Conservation (phyloP, 2,113 vertebrate genomes). For the Lophius piscatorius region DNA sequence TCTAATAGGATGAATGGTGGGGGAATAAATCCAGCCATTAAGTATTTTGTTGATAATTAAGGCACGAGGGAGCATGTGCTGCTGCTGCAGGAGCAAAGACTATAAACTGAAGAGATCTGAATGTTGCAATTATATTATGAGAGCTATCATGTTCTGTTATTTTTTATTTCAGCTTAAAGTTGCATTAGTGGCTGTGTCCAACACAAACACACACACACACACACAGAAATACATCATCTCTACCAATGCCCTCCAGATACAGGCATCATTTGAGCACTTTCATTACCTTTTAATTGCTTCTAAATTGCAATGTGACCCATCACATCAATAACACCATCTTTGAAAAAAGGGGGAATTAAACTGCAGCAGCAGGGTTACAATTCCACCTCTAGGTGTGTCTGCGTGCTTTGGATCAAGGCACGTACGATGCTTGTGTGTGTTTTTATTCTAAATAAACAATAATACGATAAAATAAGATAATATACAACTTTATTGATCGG, state of each 20-base stretch:
- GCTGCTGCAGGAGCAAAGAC: background rate
- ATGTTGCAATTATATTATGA: constrained; percentile 17
- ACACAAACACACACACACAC: constrained; percentile 53
- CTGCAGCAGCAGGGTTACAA: constrained; percentile 32
- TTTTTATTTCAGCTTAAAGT: constrained; percentile 17
- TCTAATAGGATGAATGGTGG: constrained; percentile 31
- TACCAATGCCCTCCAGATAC: constrained; percentile 82
- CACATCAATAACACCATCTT: constrained; percentile 83
- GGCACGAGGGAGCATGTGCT: background rate
- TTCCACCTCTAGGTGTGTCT: background rate
- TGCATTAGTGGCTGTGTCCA: too few relatives aligned
- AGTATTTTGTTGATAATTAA: constrained; percentile 29
- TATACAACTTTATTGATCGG: too few relatives aligned
- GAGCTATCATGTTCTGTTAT: constrained; percentile 25
- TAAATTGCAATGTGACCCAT: constrained; percentile 90
- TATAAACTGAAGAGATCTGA: constrained; percentile 14
- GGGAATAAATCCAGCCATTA: constrained; percentile 29
- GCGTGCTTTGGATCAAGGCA: constrained; percentile 12
- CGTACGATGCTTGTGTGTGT: background rate
- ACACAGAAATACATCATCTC: constrained; percentile 77
- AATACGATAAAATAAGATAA: too few relatives aligned
- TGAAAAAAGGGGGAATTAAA: constrained; percentile 71
- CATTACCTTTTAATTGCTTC: constrained; percentile 95
- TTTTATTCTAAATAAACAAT: too few relatives aligned
- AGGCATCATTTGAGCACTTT: constrained; percentile 86